These are phyloP conservation scores for Boloria selene DNA, from an alignment of 2,888 invertebrate genomes.

Conservation along the genomic window DNA sequence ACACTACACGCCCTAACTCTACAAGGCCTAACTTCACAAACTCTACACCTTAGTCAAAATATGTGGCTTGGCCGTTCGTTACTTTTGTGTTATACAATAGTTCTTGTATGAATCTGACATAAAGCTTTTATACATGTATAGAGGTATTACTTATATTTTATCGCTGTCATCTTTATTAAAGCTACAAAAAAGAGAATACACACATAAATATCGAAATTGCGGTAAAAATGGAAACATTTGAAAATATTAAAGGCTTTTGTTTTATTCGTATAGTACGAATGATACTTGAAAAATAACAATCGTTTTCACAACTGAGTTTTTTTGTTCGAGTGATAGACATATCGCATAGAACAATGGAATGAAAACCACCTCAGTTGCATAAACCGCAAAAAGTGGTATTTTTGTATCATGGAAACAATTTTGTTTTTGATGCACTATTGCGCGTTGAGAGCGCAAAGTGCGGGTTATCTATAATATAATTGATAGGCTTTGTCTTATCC, in stretches of 20 bases:
- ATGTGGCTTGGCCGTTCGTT: too few species aligned
- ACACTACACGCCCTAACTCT: too few species aligned
- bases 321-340: slow-evolving; percentile 36
- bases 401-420: slow-evolving; percentile 41
- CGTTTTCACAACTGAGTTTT: slow-evolving; percentile 34
- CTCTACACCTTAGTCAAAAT: too few species aligned
- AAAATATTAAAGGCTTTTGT: slow-evolving; percentile 35
- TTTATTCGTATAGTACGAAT: slow-evolving; percentile 31
- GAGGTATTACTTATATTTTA: too few species aligned
- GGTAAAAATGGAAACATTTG: slow-evolving; percentile 25
- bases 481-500: too few species aligned
- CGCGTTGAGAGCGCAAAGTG: slow-evolving; percentile 29
- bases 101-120: too few species aligned
- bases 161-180: background rate
- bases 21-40: too few species aligned
- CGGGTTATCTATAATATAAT: slow-evolving; percentile 26
- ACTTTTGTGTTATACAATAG: too few species aligned
- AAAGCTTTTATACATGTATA: too few species aligned
- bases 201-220: slow-evolving; percentile 22
- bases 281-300: slow-evolving; percentile 35
- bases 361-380: slow-evolving; percentile 32
- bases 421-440: slow-evolving; percentile 26
- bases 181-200: slow-evolving; percentile 11
- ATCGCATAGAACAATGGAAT: slow-evolving; percentile 33
- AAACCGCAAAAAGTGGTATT: slow-evolving; percentile 38